Base-by-base conservation (phyloP, 2,113 vertebrate genomes). In the Notarius lentiginosus region DNA sequence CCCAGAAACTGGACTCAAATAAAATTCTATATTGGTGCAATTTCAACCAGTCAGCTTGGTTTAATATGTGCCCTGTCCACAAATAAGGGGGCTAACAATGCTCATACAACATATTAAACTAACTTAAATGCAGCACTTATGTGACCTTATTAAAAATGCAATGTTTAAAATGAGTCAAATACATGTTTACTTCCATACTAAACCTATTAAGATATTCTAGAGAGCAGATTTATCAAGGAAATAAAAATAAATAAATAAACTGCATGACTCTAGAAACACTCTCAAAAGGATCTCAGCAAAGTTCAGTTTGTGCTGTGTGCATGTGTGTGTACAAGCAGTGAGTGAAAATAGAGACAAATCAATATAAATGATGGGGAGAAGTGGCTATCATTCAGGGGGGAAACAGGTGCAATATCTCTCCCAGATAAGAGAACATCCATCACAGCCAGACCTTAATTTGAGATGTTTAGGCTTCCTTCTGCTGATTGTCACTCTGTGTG, bases 361-460 rank as follows among this genome's bases (percentile, higher is more conserved):
- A 90, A 92, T 93, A 94, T 94, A 94, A 94, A 94, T 94, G 93
- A 92, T 91, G 89, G 89, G 87, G 87, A 91, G 92, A 91, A 92
- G 90, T 86, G 90, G 84, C 92, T 90, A 94, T 94, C 92, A 91
- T 92, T 94, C 92, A 92, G 91, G 85, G 89, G 56, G 84, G 72
- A 90, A 91, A 92, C 76, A 77, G 92, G 92, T 85, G 90, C 93
- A 95, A 95, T 95, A 95, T 94, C 93, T 94, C 87, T 90, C 77
- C 84, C 51, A 92, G 93, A 93, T 81, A 90, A 92, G 92, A 87
- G 89, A 88, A 92, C 93, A 94, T 95, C 93, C 93, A 95, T 95
- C 94, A 95, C 93, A 22, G 90, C 88, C 81, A 88, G 89, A 93
- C 93, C 92, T 92, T 95, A 93, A 95, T 95, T 94, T 90, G 91